Evolutionary conservation across 92 coral and sea anemone species (phyloP).

Genomic region (Palythoa heliodiscus): DNA sequence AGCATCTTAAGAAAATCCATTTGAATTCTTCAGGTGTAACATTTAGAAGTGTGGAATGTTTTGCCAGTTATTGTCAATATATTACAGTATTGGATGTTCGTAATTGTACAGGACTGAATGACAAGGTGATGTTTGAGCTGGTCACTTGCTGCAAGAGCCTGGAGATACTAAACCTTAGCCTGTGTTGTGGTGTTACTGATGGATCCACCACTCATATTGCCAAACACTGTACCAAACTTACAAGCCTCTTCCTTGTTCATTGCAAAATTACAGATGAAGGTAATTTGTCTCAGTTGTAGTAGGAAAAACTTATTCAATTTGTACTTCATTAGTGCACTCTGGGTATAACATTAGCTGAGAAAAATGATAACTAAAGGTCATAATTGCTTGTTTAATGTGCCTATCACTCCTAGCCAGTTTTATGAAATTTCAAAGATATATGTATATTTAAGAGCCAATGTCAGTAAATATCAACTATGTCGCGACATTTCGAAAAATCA

Average conservation of each 20-base stretch:
- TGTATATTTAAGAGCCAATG: too few relatives aligned
- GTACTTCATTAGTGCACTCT: neutral
- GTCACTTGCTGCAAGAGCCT: constrained; percentile 64
- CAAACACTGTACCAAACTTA: constrained; percentile 60
- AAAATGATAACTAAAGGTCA: too few relatives aligned
- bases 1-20: constrained; percentile 64
- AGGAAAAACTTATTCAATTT: too few relatives aligned
- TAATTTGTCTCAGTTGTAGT: constrained; percentile 15
- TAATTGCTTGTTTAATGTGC: too few relatives aligned
- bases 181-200: constrained; percentile 89
- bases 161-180: constrained; percentile 76
- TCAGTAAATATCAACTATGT: too few relatives aligned
- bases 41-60: constrained; percentile 51
- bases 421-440: too few relatives aligned
- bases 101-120: constrained; percentile 62
- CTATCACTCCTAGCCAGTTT: too few relatives aligned
- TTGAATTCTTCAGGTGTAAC: constrained; percentile 87
- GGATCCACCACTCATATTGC: constrained; percentile 63
- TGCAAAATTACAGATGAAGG: constrained; percentile 90
- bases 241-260: constrained; percentile 83
- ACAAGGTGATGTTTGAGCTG: constrained; percentile 67
- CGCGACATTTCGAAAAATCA: too few relatives aligned
- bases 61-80: constrained; percentile 61
- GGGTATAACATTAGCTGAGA: neutral
- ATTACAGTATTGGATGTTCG: constrained; percentile 79